Base-by-base conservation (phyloP, 2,888 invertebrate genomes). In the Drosophila yooni region DNA sequence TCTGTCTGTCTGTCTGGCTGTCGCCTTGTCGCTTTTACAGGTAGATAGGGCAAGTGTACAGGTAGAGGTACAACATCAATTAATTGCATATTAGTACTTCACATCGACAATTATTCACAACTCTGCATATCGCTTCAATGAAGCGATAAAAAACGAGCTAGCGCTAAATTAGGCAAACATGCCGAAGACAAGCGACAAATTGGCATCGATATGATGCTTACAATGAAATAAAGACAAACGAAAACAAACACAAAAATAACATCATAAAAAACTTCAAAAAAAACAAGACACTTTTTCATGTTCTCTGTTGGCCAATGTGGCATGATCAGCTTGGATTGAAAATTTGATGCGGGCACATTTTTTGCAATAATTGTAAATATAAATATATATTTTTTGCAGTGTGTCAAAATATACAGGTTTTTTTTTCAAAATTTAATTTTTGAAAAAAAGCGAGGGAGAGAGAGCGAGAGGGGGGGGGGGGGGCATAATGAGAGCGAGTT, bases 31-130 rank as follows among this genome's bases (percentile, higher is more conserved):
- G 6, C 7, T 1, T 4, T 13, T 13, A 31, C 43, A 48, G 50
- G 13, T 31, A 34, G 29, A 27, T 25, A 10, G 18, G 29, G 18
- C 8, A 36, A 34, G 10, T 34, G 51, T 25, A 43, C 43, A 7
- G 21, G 21, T 29, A 31, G 52, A 59, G 74, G 46, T 53, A 76
- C 48, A 70, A 70, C 73, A 64, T 69, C 80, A 85, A 85, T 85
- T 83, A 85, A 85, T 83, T 85, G 77, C 78, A 74, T 76, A 83
- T 85, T 82, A 82, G 74, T 65, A 59, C 60, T 43, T 53, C 36
- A 25, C 31, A 60, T n/a, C 59, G 43, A 53, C 52, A 56, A 64
- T 74, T 74, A 69, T 74, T 58, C 75, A 57, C 63, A 60, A 76
- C 34, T 36, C 51, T 18, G 34, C 34, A 56, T n/a, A 29, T 60